Conservation (phyloP, 2,888 invertebrate genomes). For the Amphimallon solstitiale region DNA sequence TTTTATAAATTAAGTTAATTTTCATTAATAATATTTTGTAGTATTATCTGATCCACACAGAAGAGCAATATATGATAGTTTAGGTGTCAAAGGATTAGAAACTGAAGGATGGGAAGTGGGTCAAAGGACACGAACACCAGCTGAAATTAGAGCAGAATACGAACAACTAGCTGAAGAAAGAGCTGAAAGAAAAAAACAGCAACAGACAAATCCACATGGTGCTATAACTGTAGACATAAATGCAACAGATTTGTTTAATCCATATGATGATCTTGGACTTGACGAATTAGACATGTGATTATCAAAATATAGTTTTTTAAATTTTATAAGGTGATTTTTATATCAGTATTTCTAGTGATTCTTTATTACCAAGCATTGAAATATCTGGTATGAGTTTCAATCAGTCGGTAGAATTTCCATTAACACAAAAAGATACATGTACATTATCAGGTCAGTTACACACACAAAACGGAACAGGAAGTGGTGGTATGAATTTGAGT, state of each 20-base stretch:
- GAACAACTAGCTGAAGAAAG: constrained; percentile 86
- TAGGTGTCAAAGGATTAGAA: constrained; percentile 90
- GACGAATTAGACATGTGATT: constrained; percentile 60
- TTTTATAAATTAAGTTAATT: constrained; percentile 4
- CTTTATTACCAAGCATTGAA: constrained; percentile 79
- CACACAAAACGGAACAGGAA: constrained; percentile 89
- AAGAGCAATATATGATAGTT: constrained; percentile 92
- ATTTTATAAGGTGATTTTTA: constrained; percentile 24
- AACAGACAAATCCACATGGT: constrained; percentile 92
- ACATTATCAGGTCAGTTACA: constrained; percentile 84
- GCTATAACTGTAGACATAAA: constrained; percentile 88
- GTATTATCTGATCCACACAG: constrained; percentile 93
- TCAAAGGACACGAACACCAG: constrained; percentile 89
- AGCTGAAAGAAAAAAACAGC: constrained; percentile 88
- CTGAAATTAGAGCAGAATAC: constrained; percentile 97
- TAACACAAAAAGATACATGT: constrained; percentile 86
- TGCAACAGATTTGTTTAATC: constrained; percentile 92
- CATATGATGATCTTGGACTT: constrained; percentile 75
- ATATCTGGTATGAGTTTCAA: constrained; percentile 92
- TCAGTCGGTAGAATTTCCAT: constrained; percentile 93
- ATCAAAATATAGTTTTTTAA: constrained; percentile 34
- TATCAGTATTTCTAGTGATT: constrained; percentile 57
- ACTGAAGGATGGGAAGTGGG: constrained; percentile 97
- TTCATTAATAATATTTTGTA: constrained; percentile 55
- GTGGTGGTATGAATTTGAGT: constrained; percentile 79